Evolutionary conservation across 2,113 vertebrate genomes (phyloP).

Genomic region (Passer montanus): DNA sequence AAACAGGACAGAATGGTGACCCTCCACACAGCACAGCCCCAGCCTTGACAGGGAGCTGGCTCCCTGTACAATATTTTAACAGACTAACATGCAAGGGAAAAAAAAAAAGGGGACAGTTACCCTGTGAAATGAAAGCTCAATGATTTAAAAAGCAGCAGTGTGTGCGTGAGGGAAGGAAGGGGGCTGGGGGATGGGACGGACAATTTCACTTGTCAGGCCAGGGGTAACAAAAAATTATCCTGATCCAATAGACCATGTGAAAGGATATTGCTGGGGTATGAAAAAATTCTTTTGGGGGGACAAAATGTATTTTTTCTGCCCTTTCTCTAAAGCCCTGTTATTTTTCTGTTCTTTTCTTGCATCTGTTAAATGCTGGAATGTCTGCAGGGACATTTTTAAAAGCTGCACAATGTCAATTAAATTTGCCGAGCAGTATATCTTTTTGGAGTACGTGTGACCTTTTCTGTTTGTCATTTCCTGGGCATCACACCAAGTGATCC

Average conservation of each 20-base stretch:
- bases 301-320: neutral
- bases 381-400: slow-evolving; percentile 72
- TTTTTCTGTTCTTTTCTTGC: slow-evolving; percentile 58
- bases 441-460: slow-evolving; percentile 80
- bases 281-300: slow-evolving; percentile 18
- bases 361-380: slow-evolving; percentile 73
- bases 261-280: slow-evolving; percentile 27
- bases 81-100: neutral
- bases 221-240: slow-evolving; percentile 40
- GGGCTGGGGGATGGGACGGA: neutral
- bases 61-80: neutral
- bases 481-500: slow-evolving; percentile 81
- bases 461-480: slow-evolving; percentile 86
- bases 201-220: slow-evolving; percentile 7
- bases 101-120: neutral
- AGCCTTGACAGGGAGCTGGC: neutral
- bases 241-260: slow-evolving; percentile 10
- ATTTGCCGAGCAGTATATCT: slow-evolving; percentile 78
- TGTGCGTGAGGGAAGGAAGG: neutral
- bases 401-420: slow-evolving; percentile 79
- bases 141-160: slow-evolving; percentile 54
- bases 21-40: neutral
- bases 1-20: neutral
- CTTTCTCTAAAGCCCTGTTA: slow-evolving; percentile 51
- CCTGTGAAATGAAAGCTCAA: neutral